Base-by-base conservation (phyloP, 2,888 invertebrate genomes). In the Neoascia interrupta region DNA sequence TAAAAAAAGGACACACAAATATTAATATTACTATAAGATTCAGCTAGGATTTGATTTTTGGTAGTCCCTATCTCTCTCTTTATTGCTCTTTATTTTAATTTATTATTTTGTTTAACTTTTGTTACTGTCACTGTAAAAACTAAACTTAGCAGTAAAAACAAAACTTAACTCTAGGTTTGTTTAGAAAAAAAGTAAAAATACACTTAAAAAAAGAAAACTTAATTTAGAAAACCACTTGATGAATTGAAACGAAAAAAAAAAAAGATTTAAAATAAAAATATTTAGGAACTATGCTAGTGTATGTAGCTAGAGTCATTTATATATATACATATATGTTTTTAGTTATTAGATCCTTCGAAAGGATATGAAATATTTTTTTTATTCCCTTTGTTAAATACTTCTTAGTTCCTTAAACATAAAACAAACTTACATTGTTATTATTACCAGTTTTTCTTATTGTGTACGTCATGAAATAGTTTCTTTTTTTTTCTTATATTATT, bases 31-130 rank as follows among this genome's bases (percentile, higher is more conserved):
- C 19, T n/a, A 28, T 49, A 39, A 54, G 26, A 21, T 34, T 39
- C 18, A 51, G 54, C 51, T 68, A 68, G 68, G 79, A 68, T 79
- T 79, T 79, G 79, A 79, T 68, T 72, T 66, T 73, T 68, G 68
- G 79, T 79, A 73, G 47, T 54, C 19, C 36, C n/a, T 31, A 13
- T 45, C 60, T 66, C 47, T 54, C 43, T 76, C n/a, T 56, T 31
- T 60, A 3, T 61, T 79, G 28, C 41, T 10, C 19, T 51, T 70
- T 16, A 19, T 63, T n/a, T 69, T 61, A 36, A 28, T 63, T 63
- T 69, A 37, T 69, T 47, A n/a, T 26, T 53, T 37, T 39, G 36
- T 64, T 63, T 56, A 18, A 13, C 8, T 31, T 26, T 53, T 26
- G 8, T 26, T 41, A 31, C 18, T 28, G 5, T 36, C 21, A 45